A percentile compares a stretch with the other conserved stretches of the same genome.
Conservation (phyloP, 1,140 invertebrate genomes). For the Apis cerana region DNA sequence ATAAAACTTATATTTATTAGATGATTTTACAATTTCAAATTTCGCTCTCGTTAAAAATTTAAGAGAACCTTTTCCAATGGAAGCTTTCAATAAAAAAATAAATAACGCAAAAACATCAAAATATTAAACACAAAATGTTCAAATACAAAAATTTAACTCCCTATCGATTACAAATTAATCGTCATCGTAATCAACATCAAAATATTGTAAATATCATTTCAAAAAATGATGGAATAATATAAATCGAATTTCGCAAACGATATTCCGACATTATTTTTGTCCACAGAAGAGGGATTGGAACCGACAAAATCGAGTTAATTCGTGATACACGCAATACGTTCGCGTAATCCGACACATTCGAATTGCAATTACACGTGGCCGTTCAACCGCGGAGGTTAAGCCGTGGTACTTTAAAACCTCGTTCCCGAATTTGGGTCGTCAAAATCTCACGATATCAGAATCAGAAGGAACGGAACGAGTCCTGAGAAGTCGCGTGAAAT, state of each 20-base stretch:
- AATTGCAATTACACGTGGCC: conserved; percentile 16
- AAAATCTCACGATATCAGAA: conserved; percentile 31
- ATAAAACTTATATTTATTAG: too few species aligned
- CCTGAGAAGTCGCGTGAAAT: neutral
- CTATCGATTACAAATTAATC: too few species aligned
- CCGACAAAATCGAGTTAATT: conserved; percentile 23
- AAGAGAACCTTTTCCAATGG: too few species aligned
- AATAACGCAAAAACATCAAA: too few species aligned
- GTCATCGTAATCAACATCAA: too few species aligned
- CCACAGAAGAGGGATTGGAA: neutral
- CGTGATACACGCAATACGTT: neutral
- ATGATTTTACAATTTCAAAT: too few species aligned
- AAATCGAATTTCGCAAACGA: neutral
- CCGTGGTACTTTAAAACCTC: conserved; percentile 21
- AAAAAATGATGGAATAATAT: neutral
- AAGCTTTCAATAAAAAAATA: too few species aligned
- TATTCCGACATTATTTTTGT: neutral
- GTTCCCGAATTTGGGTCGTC: conserved; percentile 29
- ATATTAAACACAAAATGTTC: too few species aligned
- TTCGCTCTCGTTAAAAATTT: too few species aligned
- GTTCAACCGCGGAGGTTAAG: conserved; percentile 16
- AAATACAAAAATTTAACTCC: too few species aligned
- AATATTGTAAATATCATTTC: too few species aligned
- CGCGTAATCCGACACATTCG: conserved; percentile 32
- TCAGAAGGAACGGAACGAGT: neutral